Evolutionary conservation across 1,140 invertebrate species (phyloP).

Genomic region (Hylaeus volcanicus): DNA sequence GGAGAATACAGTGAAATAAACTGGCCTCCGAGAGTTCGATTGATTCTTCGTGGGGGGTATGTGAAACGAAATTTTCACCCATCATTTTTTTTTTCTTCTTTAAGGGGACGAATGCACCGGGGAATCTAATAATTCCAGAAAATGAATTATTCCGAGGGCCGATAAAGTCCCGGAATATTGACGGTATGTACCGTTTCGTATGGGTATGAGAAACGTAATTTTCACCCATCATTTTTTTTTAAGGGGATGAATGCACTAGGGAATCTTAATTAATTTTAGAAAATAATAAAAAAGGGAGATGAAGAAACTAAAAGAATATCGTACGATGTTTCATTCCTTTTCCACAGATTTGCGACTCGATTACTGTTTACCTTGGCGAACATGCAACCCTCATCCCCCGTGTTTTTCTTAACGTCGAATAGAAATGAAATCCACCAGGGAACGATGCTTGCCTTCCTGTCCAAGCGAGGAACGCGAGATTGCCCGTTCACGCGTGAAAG

Average conservation of each 20-base stretch:
- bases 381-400: neutral
- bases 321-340: constrained; percentile 13
- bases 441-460: constrained; percentile 32
- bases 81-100: neutral
- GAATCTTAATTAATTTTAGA: neutral
- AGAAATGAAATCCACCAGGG: constrained; percentile 32
- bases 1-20: constrained; percentile 20
- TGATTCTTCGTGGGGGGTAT: too few species aligned
- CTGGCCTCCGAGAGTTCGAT: neutral
- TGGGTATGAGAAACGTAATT: too few species aligned
- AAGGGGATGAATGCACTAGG: neutral
- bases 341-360: constrained; percentile 6
- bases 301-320: neutral
- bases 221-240: too few species aligned
- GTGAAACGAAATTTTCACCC: constrained; percentile 14
- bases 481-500: constrained; percentile 23
- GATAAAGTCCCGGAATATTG: constrained; percentile 70
- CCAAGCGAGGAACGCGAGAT: neutral
- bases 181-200: constrained; percentile 20
- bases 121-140: too few species aligned
- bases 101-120: too few species aligned
- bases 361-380: constrained; percentile 50
- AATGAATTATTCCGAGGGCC: constrained; percentile 72
- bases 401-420: constrained; percentile 59
- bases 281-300: neutral